Conservation (phyloP, 2,113 vertebrate genomes). For the Cervus canadensis region DNA sequence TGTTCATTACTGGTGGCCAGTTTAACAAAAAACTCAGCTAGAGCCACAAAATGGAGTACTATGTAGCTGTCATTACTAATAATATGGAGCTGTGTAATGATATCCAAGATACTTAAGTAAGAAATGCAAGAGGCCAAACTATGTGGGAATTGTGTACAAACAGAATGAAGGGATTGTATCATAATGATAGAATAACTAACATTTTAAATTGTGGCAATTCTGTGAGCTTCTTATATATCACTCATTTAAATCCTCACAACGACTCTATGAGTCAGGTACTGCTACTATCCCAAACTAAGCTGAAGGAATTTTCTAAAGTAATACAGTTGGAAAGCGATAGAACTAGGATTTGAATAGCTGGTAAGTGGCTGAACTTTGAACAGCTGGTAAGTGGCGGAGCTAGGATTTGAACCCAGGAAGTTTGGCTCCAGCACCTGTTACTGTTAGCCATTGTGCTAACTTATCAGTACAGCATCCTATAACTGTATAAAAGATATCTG, state of each 20-base stretch:
- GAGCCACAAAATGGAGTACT: not conserved
- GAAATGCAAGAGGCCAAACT: not conserved
- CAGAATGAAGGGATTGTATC: not conserved
- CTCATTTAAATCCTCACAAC: not conserved
- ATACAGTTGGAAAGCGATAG: not conserved
- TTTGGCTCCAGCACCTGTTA: not conserved
- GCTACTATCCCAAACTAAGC: not conserved
- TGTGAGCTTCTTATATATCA: not conserved
- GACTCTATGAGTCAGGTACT: not conserved
- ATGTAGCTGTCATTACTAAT: not conserved
- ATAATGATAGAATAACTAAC: not conserved
- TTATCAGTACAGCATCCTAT: not conserved
- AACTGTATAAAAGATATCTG: not conserved
- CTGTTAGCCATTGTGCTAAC: not conserved
- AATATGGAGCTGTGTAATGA: not conserved
- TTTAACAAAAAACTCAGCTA: constrained; percentile 36
- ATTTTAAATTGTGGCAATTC: constrained; percentile 24
- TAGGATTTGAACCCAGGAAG: constrained; percentile 13
- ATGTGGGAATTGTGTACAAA: not conserved
- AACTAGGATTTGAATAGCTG: constrained; percentile 6
- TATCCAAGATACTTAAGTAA: not conserved
- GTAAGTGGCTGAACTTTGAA: not conserved
- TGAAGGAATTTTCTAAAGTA: not conserved
- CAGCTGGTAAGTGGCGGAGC: not conserved
- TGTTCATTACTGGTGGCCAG: not conserved